Base-by-base conservation (phyloP, 2,797 vertebrate genomes). In the Intellagama lesueurii region DNA sequence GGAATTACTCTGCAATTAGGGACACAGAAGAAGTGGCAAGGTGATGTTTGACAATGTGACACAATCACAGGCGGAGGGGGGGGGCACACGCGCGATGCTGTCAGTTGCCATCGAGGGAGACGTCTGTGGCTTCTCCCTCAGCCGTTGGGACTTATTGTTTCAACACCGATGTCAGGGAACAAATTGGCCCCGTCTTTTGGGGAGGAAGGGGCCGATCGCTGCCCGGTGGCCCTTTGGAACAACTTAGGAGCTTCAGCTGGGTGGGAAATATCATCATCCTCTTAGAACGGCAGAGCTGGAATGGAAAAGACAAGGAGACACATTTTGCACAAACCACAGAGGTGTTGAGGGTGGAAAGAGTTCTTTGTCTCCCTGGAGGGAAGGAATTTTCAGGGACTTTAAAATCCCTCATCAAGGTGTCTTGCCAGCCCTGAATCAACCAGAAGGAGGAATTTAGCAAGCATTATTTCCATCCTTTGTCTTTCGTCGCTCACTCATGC, bases 1-100 rank as follows among this genome's bases (percentile, higher is more conserved):
- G 64, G 73, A 70, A 78, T 83, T 88, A 77, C 44, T 56, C n/a
- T 78, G 87, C 64, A 83, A 44, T 88, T 78, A 84, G 64, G 47
- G 56, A 69, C 56, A 44, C 26, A 40, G 40, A 28, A 32, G 81
- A 68, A n/a, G n/a, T n/a, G n/a, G n/a, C n/a, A n/a, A 77, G 56
- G 60, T 69, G 72, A 60, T 64, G 70, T n/a, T 52, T 66, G 28
- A 60, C 81, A n/a, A 64, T 19, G 26, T 52, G 64, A 47, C 9
- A 17, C 16, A 22, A 32, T 60, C 24, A 40, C 52, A 84, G 76
- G 73, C 81, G 30, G 64, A 64, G 73, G n/a, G 7, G 2, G 22
- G 11, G 64, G 81, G 19, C 73, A 40, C 40, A 40, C 40, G 40
- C 40, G 3, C 40, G 40, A 40, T 40, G 40, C 40, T 40, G 40